phyloP scores from a whole-genome alignment of 2,797 vertebrate genomes.

The Mormyrus proboscirostris region DNA sequence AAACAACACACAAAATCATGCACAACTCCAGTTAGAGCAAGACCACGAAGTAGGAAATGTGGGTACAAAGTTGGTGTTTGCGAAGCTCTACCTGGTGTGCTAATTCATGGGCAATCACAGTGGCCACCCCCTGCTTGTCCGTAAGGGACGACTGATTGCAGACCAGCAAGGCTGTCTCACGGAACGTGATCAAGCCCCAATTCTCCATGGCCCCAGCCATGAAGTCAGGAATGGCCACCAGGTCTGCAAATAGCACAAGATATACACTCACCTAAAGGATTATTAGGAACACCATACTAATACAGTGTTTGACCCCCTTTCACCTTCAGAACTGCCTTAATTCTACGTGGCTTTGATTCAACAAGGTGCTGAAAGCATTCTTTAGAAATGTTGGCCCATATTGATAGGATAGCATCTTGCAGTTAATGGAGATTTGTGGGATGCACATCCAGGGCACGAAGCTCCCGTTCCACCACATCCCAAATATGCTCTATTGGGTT shows the following conservation, averaged over 20 bases:
- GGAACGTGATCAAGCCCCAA: slow-evolving; percentile 91
- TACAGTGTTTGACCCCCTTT: no score
- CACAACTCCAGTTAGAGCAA: not conserved
- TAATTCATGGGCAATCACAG: slow-evolving; percentile 85
- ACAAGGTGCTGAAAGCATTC: no score
- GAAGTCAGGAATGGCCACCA: slow-evolving; percentile 91
- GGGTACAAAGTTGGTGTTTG: not conserved
- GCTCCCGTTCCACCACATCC: not conserved
- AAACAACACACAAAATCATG: not conserved
- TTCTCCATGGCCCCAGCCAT: slow-evolving; percentile 94
- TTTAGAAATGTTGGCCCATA: no score
- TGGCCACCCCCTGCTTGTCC: slow-evolving; percentile 79
- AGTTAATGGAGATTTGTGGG: no score
- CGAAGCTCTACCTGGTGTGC: slow-evolving; percentile 82
- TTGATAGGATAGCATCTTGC: no score
- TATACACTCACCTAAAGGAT: no score
- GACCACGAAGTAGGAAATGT: not conserved
- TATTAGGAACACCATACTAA: no score
- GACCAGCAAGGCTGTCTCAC: slow-evolving; percentile 76
- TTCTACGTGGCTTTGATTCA: no score
- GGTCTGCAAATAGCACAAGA: slow-evolving; percentile 60
- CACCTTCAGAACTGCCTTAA: no score
- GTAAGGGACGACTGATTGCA: slow-evolving; percentile 66
- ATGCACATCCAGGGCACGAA: no score
- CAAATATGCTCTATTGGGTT: not conserved